These are phyloP conservation scores for Hormaphis cornu DNA, from an alignment of 1,140 invertebrate species.

Conservation along the genomic window DNA sequence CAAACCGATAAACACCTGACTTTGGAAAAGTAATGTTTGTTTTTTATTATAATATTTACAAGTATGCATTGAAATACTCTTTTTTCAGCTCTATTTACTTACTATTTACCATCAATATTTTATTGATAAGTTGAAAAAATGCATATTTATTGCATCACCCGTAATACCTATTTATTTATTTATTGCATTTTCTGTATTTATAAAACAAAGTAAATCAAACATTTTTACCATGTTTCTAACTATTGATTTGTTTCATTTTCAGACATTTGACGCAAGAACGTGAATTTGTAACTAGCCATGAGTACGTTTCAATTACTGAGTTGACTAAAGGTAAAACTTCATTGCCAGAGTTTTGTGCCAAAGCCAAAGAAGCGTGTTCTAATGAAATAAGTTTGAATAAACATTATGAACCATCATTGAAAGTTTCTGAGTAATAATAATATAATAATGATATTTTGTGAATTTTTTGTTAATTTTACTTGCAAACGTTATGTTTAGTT, in stretches of 20 bases:
- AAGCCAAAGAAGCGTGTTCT: background rate
- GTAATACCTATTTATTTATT: too few relatives aligned
- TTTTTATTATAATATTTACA: background rate
- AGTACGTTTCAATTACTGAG: constrained; percentile 29
- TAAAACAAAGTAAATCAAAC: too few relatives aligned
- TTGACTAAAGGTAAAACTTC: constrained; percentile 18
- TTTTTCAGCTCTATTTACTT: too few relatives aligned
- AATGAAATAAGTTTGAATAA: background rate
- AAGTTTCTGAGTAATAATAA: constrained; percentile 3
- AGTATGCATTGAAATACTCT: too few relatives aligned
- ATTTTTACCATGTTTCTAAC: too few relatives aligned
- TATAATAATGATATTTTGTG: background rate
- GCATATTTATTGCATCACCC: too few relatives aligned
- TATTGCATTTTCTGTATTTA: too few relatives aligned
- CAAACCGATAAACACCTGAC: constrained; percentile 31
- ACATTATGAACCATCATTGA: background rate
- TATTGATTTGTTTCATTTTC: background rate
- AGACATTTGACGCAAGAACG: constrained; percentile 33
- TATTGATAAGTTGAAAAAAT: too few relatives aligned
- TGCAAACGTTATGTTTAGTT: constrained; percentile 2
- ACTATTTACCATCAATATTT: too few relatives aligned
- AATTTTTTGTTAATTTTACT: background rate
- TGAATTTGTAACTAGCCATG: constrained; percentile 30
- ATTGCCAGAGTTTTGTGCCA: constrained; percentile 30
- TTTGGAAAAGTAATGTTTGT: constrained; percentile 33